phyloP scores from a whole-genome alignment of 2,888 invertebrate genomes.

The Perizoma affinitatum region DNA sequence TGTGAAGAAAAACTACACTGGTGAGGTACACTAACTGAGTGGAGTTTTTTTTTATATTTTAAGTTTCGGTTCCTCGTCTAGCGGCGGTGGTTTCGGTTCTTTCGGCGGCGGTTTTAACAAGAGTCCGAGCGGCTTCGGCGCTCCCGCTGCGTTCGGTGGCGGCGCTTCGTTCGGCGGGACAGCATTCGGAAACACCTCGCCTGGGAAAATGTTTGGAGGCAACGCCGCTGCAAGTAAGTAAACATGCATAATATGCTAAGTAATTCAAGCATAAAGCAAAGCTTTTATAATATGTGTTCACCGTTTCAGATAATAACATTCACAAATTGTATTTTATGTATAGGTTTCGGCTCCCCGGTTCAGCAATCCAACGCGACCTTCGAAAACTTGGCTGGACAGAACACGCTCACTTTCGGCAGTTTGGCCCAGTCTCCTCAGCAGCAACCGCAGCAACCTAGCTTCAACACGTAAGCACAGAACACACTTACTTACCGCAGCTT shows the following conservation, averaged over 20 bases:
- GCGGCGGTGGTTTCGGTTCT: constrained; percentile 48
- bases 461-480: constrained; percentile 66
- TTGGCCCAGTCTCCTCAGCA: constrained; percentile 81
- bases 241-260: not conserved
- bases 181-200: constrained; percentile 81
- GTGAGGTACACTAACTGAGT: too few relatives aligned
- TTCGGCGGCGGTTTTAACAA: constrained; percentile 74
- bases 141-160: constrained; percentile 78
- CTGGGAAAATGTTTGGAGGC: constrained; percentile 70
- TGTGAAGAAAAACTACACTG: too few relatives aligned
- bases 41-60: constrained; percentile 10
- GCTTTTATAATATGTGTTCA: too few relatives aligned
- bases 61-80: constrained; percentile 61
- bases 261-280: too few relatives aligned
- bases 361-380: constrained; percentile 84
- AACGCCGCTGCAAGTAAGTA: constrained; percentile 54
- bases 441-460: constrained; percentile 52
- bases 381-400: constrained; percentile 86
- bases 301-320: too few relatives aligned
- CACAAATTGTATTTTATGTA: too few relatives aligned
- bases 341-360: constrained; percentile 75
- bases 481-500: not conserved
- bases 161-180: constrained; percentile 77
- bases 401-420: constrained; percentile 86
- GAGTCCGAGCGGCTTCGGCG: constrained; percentile 70